Conservation (phyloP, 2,888 invertebrate species). For the Rhagophthalmus giganteus region DNA sequence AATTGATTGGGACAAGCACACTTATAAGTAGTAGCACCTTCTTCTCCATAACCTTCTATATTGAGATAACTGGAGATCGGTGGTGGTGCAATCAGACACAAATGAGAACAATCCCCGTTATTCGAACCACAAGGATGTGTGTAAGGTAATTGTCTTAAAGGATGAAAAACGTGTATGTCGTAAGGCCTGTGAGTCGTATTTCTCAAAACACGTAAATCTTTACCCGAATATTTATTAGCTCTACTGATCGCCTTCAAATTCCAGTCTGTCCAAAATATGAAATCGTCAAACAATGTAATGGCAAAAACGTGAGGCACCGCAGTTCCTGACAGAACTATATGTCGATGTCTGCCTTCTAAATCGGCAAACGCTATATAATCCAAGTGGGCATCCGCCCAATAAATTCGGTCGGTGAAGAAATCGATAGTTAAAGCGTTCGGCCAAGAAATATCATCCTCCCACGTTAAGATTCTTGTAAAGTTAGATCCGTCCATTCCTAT, state of each 20-base stretch:
- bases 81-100: slow-evolving; percentile 88
- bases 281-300: slow-evolving; percentile 90
- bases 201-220: slow-evolving; percentile 71
- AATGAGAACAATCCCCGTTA: slow-evolving; percentile 95
- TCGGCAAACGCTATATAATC: slow-evolving; percentile 96
- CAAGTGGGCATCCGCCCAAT: slow-evolving; percentile 97
- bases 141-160: slow-evolving; percentile 81
- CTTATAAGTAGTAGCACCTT: slow-evolving; percentile 75
- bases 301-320: slow-evolving; percentile 96
- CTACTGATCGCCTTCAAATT: slow-evolving; percentile 89
- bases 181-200: slow-evolving; percentile 95
- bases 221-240: slow-evolving; percentile 90
- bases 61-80: slow-evolving; percentile 74
- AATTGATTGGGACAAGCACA: slow-evolving; percentile 98
- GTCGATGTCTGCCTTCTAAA: slow-evolving; percentile 86
- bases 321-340: slow-evolving; percentile 76
- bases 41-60: slow-evolving; percentile 78
- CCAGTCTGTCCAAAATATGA: slow-evolving; percentile 98
- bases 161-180: slow-evolving; percentile 91
- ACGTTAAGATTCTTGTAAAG: slow-evolving; percentile 83
- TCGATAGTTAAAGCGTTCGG: slow-evolving; percentile 97
- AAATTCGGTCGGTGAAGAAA: slow-evolving; percentile 92
- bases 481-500: slow-evolving; percentile 97
- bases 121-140: slow-evolving; percentile 87
- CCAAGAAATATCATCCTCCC: slow-evolving; percentile 96